These are phyloP conservation scores for Poeciliopsis occidentalis DNA, from an alignment of 2,113 vertebrate species.

Conservation along the genomic window DNA sequence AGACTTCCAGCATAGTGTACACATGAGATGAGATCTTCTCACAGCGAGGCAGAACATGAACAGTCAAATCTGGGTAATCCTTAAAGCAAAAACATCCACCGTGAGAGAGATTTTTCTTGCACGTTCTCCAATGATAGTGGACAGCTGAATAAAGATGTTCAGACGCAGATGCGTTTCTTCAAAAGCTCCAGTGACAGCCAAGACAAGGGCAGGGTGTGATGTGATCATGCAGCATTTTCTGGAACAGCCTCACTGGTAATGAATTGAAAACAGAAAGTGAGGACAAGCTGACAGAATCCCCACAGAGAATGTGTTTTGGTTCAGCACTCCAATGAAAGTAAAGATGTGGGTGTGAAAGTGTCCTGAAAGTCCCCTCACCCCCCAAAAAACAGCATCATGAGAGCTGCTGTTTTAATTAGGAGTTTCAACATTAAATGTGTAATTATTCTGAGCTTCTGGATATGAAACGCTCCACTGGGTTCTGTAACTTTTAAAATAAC, in stretches of 20 bases:
- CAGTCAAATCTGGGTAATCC: slow-evolving; percentile 56
- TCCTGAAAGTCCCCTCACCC: slow-evolving; percentile 20
- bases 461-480: neutral
- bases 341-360: slow-evolving; percentile 40
- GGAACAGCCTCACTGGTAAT: slow-evolving; percentile 42
- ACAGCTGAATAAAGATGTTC: slow-evolving; percentile 42
- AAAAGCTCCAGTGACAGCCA: slow-evolving; percentile 32
- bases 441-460: neutral
- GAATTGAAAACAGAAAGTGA: slow-evolving; percentile 34
- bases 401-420: neutral
- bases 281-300: slow-evolving; percentile 9
- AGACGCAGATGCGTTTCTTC: slow-evolving; percentile 32
- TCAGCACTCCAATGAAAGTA: slow-evolving; percentile 8
- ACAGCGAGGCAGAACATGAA: slow-evolving; percentile 24
- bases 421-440: neutral
- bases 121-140: slow-evolving; percentile 29
- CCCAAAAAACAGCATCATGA: slow-evolving; percentile 2
- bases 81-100: slow-evolving; percentile 42
- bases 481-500: neutral
- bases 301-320: slow-evolving; percentile 21
- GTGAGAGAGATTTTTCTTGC: slow-evolving; percentile 37
- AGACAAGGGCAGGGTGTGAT: slow-evolving; percentile 21
- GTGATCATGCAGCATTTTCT: slow-evolving; percentile 44
- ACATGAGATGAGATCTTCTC: slow-evolving; percentile 52
- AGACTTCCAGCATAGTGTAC: slow-evolving; percentile 29